Conservation (phyloP, 37 sponge, comb jelly and placozoan genomes). For the Aplysina aerophoba region DNA sequence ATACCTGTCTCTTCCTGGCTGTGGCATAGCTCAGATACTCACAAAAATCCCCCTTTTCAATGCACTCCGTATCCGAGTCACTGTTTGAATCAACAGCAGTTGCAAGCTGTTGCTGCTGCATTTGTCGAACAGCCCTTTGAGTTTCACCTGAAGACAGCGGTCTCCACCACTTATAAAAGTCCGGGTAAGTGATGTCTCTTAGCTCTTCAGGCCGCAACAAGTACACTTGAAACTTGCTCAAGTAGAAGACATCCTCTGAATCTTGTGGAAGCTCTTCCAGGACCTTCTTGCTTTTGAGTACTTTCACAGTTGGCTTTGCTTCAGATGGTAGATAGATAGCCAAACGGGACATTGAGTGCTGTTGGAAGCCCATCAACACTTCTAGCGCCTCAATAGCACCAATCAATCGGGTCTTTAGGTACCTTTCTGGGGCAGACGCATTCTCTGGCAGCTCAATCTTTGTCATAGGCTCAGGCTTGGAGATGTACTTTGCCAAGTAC, state of each 20-base stretch:
- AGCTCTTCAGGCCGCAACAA: background rate
- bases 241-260: background rate
- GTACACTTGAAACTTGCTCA: background rate
- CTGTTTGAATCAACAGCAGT: no score
- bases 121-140: background rate
- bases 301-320: no score
- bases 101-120: background rate
- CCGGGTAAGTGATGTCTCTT: constrained; percentile 11
- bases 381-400: constrained; percentile 10
- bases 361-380: constrained; percentile 14
- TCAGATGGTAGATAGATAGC: no score
- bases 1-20: no score
- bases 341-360: no score
- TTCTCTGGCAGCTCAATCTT: constrained; percentile 1
- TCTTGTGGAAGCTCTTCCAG: background rate
- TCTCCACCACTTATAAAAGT: constrained; percentile 18
- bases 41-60: no score
- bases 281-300: background rate
- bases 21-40: no score
- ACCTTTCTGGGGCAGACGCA: constrained; percentile 1
- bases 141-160: background rate
- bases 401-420: background rate
- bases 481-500: no score
- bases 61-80: no score
- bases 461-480: no score